phyloP scores from a whole-genome alignment of 1,140 invertebrate species.

The Papilio polytes region DNA sequence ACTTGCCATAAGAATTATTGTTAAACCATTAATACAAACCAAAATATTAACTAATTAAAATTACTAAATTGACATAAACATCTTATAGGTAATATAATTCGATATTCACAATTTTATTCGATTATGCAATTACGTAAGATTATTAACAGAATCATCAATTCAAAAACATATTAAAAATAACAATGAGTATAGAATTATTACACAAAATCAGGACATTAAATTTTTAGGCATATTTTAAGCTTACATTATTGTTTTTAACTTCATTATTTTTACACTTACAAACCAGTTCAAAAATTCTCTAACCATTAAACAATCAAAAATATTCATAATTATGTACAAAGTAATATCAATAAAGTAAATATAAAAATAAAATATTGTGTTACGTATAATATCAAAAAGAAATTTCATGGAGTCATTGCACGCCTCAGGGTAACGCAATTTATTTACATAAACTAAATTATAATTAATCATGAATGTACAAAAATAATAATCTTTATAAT shows the following conservation, averaged over 20 bases:
- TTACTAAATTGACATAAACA: neutral
- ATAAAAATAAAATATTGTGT: neutral
- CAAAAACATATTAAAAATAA: neutral
- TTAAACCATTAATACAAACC: neutral
- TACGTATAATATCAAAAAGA: neutral
- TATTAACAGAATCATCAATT: neutral
- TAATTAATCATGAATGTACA: neutral
- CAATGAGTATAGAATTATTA: neutral
- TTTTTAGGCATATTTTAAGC: neutral
- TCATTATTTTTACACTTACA: neutral
- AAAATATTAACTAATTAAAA: neutral
- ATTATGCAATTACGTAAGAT: neutral
- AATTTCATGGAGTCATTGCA: neutral
- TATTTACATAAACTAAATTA: conserved; percentile 23
- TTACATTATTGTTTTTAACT: neutral
- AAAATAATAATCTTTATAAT: neutral
- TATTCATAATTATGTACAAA: neutral
- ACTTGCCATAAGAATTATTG: neutral
- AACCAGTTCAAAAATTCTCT: neutral
- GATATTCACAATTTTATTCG: neutral
- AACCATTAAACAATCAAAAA: neutral
- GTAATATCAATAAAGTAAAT: neutral
- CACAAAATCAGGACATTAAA: neutral
- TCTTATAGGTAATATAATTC: neutral
- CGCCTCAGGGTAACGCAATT: neutral